Evolutionary conservation across 2,888 invertebrate genomes (phyloP).

Genomic region (Phytoseiulus persimilis): DNA sequence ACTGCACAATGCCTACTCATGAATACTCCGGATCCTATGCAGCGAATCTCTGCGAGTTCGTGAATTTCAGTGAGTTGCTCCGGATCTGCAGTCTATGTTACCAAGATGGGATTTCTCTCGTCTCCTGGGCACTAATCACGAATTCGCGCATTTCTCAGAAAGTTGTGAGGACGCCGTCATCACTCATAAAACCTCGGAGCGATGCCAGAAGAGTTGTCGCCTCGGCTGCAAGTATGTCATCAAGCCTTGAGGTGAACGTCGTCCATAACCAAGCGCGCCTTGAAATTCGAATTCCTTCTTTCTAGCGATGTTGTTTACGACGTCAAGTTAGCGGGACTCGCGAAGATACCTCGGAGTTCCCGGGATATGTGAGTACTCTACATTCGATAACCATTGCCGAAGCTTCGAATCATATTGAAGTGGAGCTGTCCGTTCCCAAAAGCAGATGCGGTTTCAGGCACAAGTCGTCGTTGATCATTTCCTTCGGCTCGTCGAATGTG

Average conservation of each 20-base stretch:
- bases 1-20: constrained; percentile 23
- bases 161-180: constrained; percentile 22
- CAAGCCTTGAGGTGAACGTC: not conserved
- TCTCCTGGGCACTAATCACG: too few relatives aligned
- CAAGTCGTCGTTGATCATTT: not conserved
- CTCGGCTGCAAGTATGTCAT: constrained; percentile 12
- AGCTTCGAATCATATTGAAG: too few relatives aligned
- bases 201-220: not conserved
- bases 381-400: too few relatives aligned
- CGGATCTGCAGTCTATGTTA: too few relatives aligned
- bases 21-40: not conserved
- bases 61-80: constrained; percentile 16
- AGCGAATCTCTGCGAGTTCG: constrained; percentile 7
- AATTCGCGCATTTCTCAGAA: not conserved
- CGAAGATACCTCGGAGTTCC: not conserved
- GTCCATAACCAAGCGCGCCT: too few relatives aligned
- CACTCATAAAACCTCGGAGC: not conserved
- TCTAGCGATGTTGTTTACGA: constrained; percentile 7
- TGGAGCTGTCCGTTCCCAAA: too few relatives aligned
- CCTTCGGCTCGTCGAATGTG: not conserved
- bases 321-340: constrained; percentile 19
- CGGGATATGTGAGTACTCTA: constrained; percentile 14
- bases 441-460: not conserved
- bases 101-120: too few relatives aligned
- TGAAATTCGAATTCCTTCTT: not conserved